These are phyloP conservation scores for Sander lucioperca DNA, from an alignment of 2,113 vertebrate genomes.

Conservation along the genomic window DNA sequence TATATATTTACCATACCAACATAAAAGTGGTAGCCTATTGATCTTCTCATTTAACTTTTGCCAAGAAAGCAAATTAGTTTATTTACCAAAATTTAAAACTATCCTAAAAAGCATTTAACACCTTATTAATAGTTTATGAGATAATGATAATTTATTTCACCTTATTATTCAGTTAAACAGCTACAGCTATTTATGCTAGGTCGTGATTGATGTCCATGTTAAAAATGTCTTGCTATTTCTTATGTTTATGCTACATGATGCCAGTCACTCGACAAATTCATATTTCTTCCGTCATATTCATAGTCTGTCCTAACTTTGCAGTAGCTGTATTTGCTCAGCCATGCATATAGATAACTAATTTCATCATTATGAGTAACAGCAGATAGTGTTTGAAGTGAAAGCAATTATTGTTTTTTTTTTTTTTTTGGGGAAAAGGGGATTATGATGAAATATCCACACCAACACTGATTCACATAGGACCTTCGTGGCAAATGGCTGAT, in stretches of 20 bases:
- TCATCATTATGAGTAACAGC: slow-evolving; percentile 51
- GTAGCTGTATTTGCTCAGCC: slow-evolving; percentile 32
- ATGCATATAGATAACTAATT: slow-evolving; percentile 41
- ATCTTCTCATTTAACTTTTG: background rate
- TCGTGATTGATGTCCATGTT: background rate
- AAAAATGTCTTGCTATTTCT: background rate
- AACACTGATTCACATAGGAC: slow-evolving; percentile 7
- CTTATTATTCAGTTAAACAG: background rate
- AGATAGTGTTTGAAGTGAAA: slow-evolving; percentile 56
- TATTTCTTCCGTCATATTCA: background rate
- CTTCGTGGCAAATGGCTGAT: slow-evolving; percentile 23
- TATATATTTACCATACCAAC: too few species aligned
- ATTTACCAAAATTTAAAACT: background rate
- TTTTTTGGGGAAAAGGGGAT: slow-evolving; percentile 50
- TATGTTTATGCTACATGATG: background rate
- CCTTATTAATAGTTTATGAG: background rate
- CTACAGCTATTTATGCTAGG: background rate
- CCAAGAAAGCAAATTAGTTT: background rate
- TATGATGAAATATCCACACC: slow-evolving; percentile 21
- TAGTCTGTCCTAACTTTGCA: background rate
- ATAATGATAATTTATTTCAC: background rate
- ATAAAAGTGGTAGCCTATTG: background rate
- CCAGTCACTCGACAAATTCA: background rate
- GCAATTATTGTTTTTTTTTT: slow-evolving; percentile 49
- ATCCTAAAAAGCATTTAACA: background rate